These are phyloP conservation scores for Stenopsyche tienmushanensis DNA, from an alignment of 1,140 invertebrate species.

Conservation along the genomic window DNA sequence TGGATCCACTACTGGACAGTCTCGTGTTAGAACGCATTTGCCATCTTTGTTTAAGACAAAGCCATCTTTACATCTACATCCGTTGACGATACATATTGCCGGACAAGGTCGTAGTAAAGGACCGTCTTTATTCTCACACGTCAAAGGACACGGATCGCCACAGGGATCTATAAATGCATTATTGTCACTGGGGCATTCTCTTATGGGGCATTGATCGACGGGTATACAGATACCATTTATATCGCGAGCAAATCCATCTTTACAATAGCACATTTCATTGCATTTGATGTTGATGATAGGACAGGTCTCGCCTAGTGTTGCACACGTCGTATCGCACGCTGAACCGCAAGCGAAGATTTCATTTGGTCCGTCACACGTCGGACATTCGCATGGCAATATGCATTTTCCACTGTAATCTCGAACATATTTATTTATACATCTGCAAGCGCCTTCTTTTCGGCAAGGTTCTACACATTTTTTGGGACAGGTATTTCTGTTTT, in stretches of 20 bases:
- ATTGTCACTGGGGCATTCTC: conserved; percentile 10
- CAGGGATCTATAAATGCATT: conserved; percentile 16
- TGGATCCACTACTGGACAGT: conserved; percentile 4
- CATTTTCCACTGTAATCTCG: conserved; percentile 4
- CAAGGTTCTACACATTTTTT: background rate
- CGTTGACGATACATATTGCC: conserved; percentile 14
- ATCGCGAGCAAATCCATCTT: background rate
- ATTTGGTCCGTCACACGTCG: background rate
- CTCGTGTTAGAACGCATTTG: conserved; percentile 24
- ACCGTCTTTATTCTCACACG: conserved; percentile 22
- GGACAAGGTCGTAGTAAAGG: background rate
- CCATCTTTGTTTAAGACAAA: conserved; percentile 19
- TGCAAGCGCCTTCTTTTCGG: background rate
- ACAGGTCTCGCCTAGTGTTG: background rate
- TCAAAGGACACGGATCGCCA: conserved; percentile 1
- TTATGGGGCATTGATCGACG: conserved; percentile 39
- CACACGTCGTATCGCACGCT: background rate
- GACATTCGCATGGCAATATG: conserved; percentile 12
- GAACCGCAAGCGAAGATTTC: background rate
- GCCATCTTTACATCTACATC: conserved; percentile 27
- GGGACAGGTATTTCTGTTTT: conserved; percentile 5
- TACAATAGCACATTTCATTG: background rate
- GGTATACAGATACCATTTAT: conserved; percentile 49
- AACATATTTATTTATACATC: conserved; percentile 22
- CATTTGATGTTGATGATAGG: background rate